phyloP scores from a whole-genome alignment of 2,888 invertebrate genomes.

The Drosophila kuntzei region DNA sequence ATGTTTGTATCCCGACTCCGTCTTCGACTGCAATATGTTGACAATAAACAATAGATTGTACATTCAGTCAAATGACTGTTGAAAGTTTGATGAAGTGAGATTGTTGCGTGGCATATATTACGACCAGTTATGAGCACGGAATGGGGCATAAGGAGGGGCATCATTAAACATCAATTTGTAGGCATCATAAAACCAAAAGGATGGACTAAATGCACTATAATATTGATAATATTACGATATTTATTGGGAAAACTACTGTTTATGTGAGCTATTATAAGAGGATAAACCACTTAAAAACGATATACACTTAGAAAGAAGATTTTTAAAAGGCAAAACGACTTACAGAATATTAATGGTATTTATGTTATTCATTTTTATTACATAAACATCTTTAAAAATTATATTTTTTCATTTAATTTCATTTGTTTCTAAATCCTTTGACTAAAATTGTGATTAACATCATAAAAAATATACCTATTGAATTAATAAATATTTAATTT shows the following conservation, averaged over 20 bases:
- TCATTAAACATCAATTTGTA: slow-evolving; percentile 71
- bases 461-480: neutral
- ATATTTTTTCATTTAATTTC: too few species aligned
- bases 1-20: slow-evolving; percentile 14
- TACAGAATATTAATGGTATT: neutral
- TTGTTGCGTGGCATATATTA: slow-evolving; percentile 51
- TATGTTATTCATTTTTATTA: neutral
- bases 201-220: slow-evolving; percentile 24
- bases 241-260: slow-evolving; percentile 55
- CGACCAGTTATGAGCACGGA: slow-evolving; percentile 23
- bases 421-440: neutral
- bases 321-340: neutral
- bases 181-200: slow-evolving; percentile 49
- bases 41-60: slow-evolving; percentile 70
- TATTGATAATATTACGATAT: slow-evolving; percentile 44
- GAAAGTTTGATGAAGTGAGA: slow-evolving; percentile 78
- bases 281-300: neutral
- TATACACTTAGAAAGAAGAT: neutral
- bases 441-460: neutral
- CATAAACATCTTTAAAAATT: neutral
- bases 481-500: neutral
- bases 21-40: slow-evolving; percentile 52
- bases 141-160: slow-evolving; percentile 15
- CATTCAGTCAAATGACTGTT: slow-evolving; percentile 43
- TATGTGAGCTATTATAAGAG: slow-evolving; percentile 28